These are phyloP conservation scores for Cantharis rufa DNA, from an alignment of 2,888 invertebrate species.

Conservation along the genomic window DNA sequence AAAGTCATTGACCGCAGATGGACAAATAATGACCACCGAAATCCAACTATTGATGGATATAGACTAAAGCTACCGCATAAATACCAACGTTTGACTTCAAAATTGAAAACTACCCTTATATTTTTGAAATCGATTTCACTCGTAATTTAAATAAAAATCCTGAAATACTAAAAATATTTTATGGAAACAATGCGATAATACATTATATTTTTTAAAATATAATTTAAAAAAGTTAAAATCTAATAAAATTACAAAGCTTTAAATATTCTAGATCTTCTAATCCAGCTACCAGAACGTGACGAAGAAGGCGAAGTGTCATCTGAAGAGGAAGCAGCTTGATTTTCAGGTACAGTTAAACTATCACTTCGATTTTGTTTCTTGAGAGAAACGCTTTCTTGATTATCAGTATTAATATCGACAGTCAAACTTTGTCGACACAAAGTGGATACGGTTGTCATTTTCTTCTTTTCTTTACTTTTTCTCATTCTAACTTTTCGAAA, in stretches of 20 bases:
- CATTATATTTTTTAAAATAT: not conserved
- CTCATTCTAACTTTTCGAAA: constrained; percentile 63
- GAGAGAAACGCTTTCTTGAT: constrained; percentile 31
- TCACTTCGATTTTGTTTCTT: constrained; percentile 24
- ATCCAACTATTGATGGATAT: constrained; percentile 20
- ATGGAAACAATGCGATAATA: not conserved
- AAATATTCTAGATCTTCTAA: constrained; percentile 45
- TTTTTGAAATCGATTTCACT: not conserved
- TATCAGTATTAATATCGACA: constrained; percentile 59
- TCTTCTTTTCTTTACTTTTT: constrained; percentile 43
- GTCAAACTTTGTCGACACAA: constrained; percentile 77
- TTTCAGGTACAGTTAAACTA: constrained; percentile 36
- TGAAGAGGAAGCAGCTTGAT: constrained; percentile 37
- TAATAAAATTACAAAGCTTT: constrained; percentile 38
- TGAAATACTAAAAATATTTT: not conserved
- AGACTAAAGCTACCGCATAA: constrained; percentile 27
- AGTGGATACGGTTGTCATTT: constrained; percentile 67
- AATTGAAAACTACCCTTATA: constrained; percentile 19
- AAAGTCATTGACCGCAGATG: constrained; percentile 38
- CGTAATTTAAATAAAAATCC: not conserved
- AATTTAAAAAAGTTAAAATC: constrained; percentile 1
- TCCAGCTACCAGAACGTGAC: constrained; percentile 46
- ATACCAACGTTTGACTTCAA: constrained; percentile 21
- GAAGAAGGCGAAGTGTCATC: constrained; percentile 40
- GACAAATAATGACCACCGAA: constrained; percentile 37